These are phyloP conservation scores for Venusia cambrica DNA, from an alignment of 2,888 invertebrate species.

Conservation along the genomic window DNA sequence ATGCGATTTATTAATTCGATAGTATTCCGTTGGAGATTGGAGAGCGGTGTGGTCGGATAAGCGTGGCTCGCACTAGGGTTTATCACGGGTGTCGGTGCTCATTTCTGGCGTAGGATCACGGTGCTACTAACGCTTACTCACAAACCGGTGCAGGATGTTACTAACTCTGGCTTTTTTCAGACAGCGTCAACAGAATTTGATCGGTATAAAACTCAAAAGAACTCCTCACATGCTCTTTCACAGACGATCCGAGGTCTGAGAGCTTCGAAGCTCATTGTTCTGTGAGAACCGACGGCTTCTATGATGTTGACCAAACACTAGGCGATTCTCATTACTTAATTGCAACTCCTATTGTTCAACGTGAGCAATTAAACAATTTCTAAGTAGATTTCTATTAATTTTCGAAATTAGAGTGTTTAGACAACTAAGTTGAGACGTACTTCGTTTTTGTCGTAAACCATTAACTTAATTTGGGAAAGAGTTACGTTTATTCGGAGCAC, in stretches of 20 bases:
- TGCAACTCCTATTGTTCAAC: slow-evolving; percentile 67
- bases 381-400: slow-evolving; percentile 68
- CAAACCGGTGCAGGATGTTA: slow-evolving; percentile 38
- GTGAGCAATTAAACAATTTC: slow-evolving; percentile 65
- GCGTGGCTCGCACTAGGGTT: slow-evolving; percentile 67
- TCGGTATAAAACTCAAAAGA: slow-evolving; percentile 4
- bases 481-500: slow-evolving; percentile 16
- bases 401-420: slow-evolving; percentile 47
- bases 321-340: slow-evolving; percentile 75
- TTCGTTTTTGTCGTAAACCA: slow-evolving; percentile 27
- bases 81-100: slow-evolving; percentile 54
- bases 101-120: slow-evolving; percentile 45
- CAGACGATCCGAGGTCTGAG: slow-evolving; percentile 30
- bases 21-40: slow-evolving; percentile 57
- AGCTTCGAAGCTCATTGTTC: slow-evolving; percentile 42
- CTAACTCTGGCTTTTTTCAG: slow-evolving; percentile 22
- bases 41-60: slow-evolving; percentile 74
- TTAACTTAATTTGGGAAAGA: slow-evolving; percentile 21
- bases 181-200: slow-evolving; percentile 7
- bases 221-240: not conserved
- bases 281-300: slow-evolving; percentile 60
- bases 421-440: slow-evolving; percentile 32
- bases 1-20: slow-evolving; percentile 69
- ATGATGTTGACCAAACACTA: slow-evolving; percentile 61
- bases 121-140: slow-evolving; percentile 50